phyloP scores from a whole-genome alignment of 1,140 invertebrate genomes.

The Amphibalanus amphitrite region DNA sequence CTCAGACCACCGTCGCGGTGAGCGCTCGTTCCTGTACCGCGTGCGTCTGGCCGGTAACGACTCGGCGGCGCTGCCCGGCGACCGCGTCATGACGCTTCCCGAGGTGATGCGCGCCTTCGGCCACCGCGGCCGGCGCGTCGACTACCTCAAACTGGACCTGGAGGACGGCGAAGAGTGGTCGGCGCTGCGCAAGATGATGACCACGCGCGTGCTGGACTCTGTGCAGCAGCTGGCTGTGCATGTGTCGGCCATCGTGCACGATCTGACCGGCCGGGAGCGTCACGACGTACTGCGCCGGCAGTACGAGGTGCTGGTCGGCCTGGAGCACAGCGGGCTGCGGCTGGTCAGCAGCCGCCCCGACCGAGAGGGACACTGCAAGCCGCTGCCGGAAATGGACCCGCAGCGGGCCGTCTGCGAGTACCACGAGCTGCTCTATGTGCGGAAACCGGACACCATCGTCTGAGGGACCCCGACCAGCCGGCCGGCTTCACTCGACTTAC shows the following conservation, averaged over 20 bases:
- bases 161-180: slow-evolving; percentile 1
- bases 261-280: neutral
- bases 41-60: neutral
- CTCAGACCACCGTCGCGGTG: neutral
- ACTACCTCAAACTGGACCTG: neutral
- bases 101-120: neutral
- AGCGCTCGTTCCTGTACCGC: neutral
- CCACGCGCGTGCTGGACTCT: neutral
- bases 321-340: slow-evolving; percentile 1
- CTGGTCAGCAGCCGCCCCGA: neutral
- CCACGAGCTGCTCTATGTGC: neutral
- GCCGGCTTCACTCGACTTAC: too few relatives aligned
- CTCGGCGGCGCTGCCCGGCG: slow-evolving; percentile 3
- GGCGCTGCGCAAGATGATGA: neutral
- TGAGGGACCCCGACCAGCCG: too few relatives aligned
- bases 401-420: neutral
- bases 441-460: too few relatives aligned
- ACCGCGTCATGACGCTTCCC: neutral
- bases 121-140: neutral
- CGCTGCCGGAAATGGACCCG: neutral
- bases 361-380: neutral
- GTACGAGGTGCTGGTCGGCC: neutral
- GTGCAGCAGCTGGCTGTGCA: neutral
- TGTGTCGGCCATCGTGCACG: neutral
- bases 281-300: neutral